Evolutionary conservation across 1,140 invertebrate species (phyloP), one percentile per base, ranked within the genome.

Genomic region (Dolichoris vasculosae): DNA sequence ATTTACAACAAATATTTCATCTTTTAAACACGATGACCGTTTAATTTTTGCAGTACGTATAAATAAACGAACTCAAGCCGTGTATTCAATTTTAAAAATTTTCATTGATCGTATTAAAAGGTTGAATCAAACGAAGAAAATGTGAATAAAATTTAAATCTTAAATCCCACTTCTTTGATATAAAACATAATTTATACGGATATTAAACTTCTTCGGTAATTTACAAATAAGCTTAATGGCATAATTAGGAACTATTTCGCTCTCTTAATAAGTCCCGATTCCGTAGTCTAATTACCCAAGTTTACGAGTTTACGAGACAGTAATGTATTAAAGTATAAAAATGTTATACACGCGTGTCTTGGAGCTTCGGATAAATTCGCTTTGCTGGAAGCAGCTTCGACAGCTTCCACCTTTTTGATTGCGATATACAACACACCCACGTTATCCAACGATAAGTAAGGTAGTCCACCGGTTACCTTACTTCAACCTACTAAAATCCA

Each of bases 1-100:
- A 78, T 76, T 51, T 51, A 59, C 48, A 59, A 63, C 8, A 63
- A 23, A 23, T 78, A 59, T 59, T 78, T 63, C 35, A 78, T 59
- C 51, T 78, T 38, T 35, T 38, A 59, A 43, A 35, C 73, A 17
- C n/a, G n/a, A 51, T 20, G 38, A n/a, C 23, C 75, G 30, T 51
- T 77, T 77, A 1, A 23, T 48, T 77, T 32, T 51, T 51, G 2
- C 26, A 30, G 20, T 38, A 23, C 7, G 13, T n/a, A 38, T 23
- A 40, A 38, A 40, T 71, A 71, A 64, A 30, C 23, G 30, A 4
- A 6, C 11, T 30, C 59, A 30, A 64, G 59, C 20, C 55, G 15
- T 59, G 55, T 17, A 26, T 59, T 26, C 20, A 59, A 59, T 59
- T 20, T 59, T 26, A 17, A 59, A 59, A 17, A 59, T 59, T 17